Percentiles rank a stretch among this genome's conserved stretches.
Conservation (phyloP, 2,113 vertebrate genomes). For the Plestiodon gilberti region DNA sequence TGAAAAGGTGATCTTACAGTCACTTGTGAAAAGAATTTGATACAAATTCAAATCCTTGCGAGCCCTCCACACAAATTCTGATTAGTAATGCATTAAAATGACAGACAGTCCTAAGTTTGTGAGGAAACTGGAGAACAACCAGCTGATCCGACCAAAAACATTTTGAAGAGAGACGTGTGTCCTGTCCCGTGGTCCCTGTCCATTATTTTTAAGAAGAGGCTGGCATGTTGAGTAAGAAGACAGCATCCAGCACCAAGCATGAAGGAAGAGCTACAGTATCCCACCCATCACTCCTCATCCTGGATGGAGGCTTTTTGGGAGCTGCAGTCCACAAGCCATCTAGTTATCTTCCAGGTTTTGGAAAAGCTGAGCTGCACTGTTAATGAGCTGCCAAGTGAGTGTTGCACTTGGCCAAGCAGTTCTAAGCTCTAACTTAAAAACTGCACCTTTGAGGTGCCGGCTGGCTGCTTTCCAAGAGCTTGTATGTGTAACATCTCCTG, state of each 20-base stretch:
- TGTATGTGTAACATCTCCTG: neutral
- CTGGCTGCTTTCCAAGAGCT: neutral
- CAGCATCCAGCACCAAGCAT: neutral
- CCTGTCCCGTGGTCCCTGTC: too few relatives aligned
- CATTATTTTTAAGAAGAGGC: neutral
- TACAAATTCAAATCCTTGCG: neutral
- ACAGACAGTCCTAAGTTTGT: too few relatives aligned
- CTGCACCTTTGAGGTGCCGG: neutral
- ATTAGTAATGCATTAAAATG: neutral
- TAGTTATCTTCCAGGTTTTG: neutral
- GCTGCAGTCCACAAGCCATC: neutral
- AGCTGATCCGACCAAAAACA: neutral
- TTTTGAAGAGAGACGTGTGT: neutral
- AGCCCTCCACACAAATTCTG: neutral
- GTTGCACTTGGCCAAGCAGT: neutral
- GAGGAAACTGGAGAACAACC: neutral
- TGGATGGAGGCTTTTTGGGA: neutral
- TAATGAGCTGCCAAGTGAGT: neutral
- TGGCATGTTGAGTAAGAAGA: neutral
- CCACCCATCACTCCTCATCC: neutral
- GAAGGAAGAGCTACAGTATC: neutral
- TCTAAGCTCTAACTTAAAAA: neutral
- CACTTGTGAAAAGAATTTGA: neutral
- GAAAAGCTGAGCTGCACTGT: neutral
- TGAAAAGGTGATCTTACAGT: neutral